Percentiles rank a stretch among this genome's conserved stretches.
Conservation (phyloP, 2,113 vertebrate genomes). For the Oreochromis spilurus region DNA sequence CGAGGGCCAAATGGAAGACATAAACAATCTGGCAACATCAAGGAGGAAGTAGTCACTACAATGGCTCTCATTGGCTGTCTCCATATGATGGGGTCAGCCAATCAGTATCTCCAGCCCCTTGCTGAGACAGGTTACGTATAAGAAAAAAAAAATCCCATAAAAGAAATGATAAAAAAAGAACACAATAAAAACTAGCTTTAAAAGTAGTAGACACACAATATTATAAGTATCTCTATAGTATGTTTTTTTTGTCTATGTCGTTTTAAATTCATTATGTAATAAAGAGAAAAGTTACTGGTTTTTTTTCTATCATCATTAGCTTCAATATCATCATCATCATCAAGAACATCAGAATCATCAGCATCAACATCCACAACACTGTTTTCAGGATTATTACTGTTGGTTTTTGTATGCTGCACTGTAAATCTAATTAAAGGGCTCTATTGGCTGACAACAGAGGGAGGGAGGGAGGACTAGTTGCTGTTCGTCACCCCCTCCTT, state of each 20-base stretch:
- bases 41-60: slow-evolving; percentile 39
- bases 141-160: slow-evolving; percentile 3
- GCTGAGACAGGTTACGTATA: slow-evolving; percentile 40
- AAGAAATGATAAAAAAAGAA: slow-evolving; percentile 13
- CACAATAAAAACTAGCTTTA: slow-evolving; percentile 46
- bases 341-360: slow-evolving; percentile 16
- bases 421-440: slow-evolving; percentile 56
- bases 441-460: slow-evolving; percentile 33
- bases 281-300: slow-evolving; percentile 52
- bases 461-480: slow-evolving; percentile 27
- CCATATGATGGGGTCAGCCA: neutral
- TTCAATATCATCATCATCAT: neutral
- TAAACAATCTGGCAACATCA: slow-evolving; percentile 48
- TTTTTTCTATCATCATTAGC: slow-evolving; percentile 32
- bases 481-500: neutral
- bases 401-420: slow-evolving; percentile 38
- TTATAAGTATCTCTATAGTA: slow-evolving; percentile 61
- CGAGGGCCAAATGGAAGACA: slow-evolving; percentile 63
- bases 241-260: slow-evolving; percentile 36
- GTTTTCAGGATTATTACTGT: slow-evolving; percentile 58
- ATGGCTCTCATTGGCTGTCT: slow-evolving; percentile 31
- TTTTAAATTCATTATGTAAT: slow-evolving; percentile 57
- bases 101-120: slow-evolving; percentile 14
- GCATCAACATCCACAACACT: slow-evolving; percentile 26
- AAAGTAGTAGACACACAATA: slow-evolving; percentile 57